Evolutionary conservation across 2,113 vertebrate genomes (phyloP).

Genomic region (Capra hircus): DNA sequence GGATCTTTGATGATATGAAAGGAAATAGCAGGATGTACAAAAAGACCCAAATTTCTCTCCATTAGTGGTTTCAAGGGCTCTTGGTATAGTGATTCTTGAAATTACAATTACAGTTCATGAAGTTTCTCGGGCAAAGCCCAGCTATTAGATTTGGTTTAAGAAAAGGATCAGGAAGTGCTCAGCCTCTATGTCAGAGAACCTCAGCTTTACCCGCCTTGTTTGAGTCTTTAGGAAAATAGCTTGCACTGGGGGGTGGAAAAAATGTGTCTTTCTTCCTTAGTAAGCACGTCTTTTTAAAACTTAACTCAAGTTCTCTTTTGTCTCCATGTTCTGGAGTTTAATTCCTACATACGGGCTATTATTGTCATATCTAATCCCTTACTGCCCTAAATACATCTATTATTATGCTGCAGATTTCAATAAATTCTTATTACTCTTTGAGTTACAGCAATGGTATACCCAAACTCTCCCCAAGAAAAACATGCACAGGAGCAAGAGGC

Average conservation of each 20-base stretch:
- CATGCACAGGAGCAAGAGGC: not conserved
- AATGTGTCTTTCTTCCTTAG: conserved; percentile 9
- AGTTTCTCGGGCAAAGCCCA: conserved; percentile 32
- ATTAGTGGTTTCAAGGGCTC: conserved; percentile 51
- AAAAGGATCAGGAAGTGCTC: not conserved
- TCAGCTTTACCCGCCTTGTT: not conserved
- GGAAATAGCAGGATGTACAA: conserved; percentile 43
- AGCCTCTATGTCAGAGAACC: conserved; percentile 33
- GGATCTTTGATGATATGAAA: conserved; percentile 48
- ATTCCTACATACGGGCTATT: conserved; percentile 26
- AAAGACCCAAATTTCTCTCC: conserved; percentile 48
- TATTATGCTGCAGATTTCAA: conserved; percentile 21
- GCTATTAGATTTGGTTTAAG: conserved; percentile 46
- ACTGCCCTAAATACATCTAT: conserved; percentile 30
- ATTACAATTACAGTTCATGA: conserved; percentile 30
- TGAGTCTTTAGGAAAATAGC: conserved; percentile 20
- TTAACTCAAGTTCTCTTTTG: not conserved
- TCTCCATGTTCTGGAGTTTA: not conserved
- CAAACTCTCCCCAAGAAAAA: not conserved
- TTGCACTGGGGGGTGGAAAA: not conserved
- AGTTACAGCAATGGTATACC: not conserved
- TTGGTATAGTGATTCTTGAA: conserved; percentile 52
- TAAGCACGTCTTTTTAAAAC: conserved; percentile 29
- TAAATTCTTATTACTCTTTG: conserved; percentile 18
- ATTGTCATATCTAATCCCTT: conserved; percentile 30